Percentiles rank a stretch among this genome's conserved stretches.
These are phyloP conservation scores for Mastomys coucha DNA, from an alignment of 2,113 vertebrate species.

Conservation along the genomic window DNA sequence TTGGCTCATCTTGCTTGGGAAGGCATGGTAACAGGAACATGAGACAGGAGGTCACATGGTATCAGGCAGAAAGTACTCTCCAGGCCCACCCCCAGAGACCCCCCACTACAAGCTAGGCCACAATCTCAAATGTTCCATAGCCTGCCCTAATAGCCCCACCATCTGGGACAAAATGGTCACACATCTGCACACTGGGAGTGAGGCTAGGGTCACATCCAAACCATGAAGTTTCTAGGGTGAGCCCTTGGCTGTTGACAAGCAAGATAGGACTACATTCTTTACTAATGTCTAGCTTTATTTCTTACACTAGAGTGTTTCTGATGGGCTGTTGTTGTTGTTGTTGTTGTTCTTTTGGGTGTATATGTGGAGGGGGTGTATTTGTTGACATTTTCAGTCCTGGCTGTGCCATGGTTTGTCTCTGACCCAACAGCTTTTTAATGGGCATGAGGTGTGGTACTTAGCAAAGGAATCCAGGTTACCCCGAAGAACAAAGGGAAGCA, in stretches of 20 bases:
- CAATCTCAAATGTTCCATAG: background rate
- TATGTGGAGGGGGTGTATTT: background rate
- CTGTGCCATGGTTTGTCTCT: background rate
- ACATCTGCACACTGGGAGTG: background rate
- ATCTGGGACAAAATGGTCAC: background rate
- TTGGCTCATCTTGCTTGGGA: background rate
- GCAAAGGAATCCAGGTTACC: conserved; percentile 66
- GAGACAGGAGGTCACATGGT: too few relatives aligned
- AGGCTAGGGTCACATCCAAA: background rate
- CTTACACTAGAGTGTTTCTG: background rate
- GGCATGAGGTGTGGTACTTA: background rate
- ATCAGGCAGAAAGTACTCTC: background rate
- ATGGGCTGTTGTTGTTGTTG: background rate
- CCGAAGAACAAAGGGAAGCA: conserved; percentile 59
- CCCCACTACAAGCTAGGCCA: background rate
- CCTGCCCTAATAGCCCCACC: background rate
- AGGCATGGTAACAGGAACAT: background rate
- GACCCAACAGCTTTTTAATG: conserved; percentile 57
- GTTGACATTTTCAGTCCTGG: conserved; percentile 20
- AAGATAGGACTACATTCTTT: background rate
- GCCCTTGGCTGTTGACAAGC: conserved; percentile 1
- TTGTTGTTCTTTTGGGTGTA: background rate
- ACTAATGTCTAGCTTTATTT: conserved; percentile 29
- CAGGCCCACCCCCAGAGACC: background rate
- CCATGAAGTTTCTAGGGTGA: background rate